Evolutionary conservation across 35 echinoderm and acorn worm species (phyloP).

Genomic region (Ophioderma brevispina): DNA sequence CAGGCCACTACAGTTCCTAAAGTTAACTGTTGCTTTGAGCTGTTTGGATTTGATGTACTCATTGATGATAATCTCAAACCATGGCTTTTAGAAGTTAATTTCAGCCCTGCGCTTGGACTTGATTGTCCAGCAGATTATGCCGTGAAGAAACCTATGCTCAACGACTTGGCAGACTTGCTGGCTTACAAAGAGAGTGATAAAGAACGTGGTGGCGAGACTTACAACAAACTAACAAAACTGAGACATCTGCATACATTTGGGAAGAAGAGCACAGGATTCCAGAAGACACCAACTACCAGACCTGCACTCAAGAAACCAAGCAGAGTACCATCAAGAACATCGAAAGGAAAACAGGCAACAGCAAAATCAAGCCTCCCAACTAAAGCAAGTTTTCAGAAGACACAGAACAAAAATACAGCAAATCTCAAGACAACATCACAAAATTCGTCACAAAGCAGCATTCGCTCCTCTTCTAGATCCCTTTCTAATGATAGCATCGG

Average conservation of each 20-base stretch:
- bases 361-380: background rate
- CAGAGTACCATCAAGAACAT: background rate
- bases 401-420: background rate
- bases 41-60: conserved; percentile 94
- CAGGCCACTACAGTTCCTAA: conserved; percentile 76
- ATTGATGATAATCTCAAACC: conserved; percentile 83
- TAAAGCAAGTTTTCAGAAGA: background rate
- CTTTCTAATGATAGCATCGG: conserved; percentile 17
- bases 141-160: conserved; percentile 70
- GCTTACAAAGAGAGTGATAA: conserved; percentile 54
- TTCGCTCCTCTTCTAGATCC: background rate
- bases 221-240: conserved; percentile 42
- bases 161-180: conserved; percentile 70
- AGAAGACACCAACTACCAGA: background rate
- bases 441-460: background rate
- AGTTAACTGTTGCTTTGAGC: conserved; percentile 62
- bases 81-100: conserved; percentile 89
- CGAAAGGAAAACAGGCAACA: background rate
- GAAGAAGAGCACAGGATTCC: no score
- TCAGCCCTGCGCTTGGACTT: conserved; percentile 75
- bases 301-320: background rate
- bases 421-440: background rate
- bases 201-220: conserved; percentile 47
- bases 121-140: conserved; percentile 63
- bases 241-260: background rate